Evolutionary conservation across 53 echinoderm and acorn worm species (phyloP), one percentile per base, ranked within the genome.

Genomic region (Echinometra lucunter): DNA sequence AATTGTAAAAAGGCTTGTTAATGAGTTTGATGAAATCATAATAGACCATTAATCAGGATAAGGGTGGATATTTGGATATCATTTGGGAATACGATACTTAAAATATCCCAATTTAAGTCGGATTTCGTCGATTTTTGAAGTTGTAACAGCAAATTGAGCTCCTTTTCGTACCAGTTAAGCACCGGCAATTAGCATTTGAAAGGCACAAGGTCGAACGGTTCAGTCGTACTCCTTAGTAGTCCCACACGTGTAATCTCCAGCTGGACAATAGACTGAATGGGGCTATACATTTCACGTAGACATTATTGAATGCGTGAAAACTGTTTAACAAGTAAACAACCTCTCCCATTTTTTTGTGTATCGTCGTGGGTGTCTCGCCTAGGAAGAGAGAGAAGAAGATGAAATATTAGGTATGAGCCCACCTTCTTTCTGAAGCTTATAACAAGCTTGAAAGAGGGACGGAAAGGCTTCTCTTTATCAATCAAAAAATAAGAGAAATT

Each of bases 191-290:
- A 60, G 57, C 23, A 12, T 57, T 60, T 89, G 89, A 89, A 89
- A 60, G 57, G 89, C 7, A 60, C 89, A 60, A 89, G 89, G 89
- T 60, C 89, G 57, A 89, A 89, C 40, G 89, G 89, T 58, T 58
- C 37, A 60, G 23, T 89, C 57, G 89, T 17, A 34, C 30, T 56
- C 37, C 28, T 60, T 60, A 60, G 60, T 60, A 60, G 89, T 35
- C 89, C 89, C 89, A 89, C 89, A 89, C 89, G 63, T 89, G 89
- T 89, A 58, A 89, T 89, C 89, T 89, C 49, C 13, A 32, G 89
- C 49, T 60, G 63, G 89, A 89, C 89, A 89, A 89, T 58, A 37
- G 89, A 38, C 18, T 89, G 37, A 89, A 89, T 37, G 23, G 89
- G 58, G 60, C 89, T 89, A 89, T 89, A 58, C 38, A 89, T 89